These are phyloP conservation scores for Drosophila mercatorum DNA, from an alignment of 2,888 invertebrate genomes.

Conservation along the genomic window DNA sequence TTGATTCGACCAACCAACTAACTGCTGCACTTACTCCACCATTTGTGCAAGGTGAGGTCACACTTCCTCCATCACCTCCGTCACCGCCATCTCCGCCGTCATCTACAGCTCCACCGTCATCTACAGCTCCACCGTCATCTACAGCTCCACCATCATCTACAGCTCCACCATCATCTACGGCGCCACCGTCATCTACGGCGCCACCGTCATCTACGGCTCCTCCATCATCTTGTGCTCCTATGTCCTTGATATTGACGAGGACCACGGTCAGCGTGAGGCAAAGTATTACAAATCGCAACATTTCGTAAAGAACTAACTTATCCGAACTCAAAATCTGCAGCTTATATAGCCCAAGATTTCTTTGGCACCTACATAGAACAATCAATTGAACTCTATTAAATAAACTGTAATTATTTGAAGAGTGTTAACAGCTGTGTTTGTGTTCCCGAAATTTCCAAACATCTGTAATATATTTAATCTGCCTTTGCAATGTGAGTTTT, in stretches of 20 bases:
- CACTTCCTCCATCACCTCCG: not conserved
- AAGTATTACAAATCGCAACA: conserved; percentile 36
- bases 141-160: not conserved
- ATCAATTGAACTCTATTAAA: not conserved
- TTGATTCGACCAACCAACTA: too few species aligned
- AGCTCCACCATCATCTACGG: not conserved
- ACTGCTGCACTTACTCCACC: conserved; percentile 42
- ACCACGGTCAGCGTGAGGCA: conserved; percentile 18
- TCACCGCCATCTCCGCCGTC: not conserved
- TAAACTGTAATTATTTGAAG: conserved; percentile 3
- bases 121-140: not conserved
- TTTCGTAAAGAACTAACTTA: conserved; percentile 28
- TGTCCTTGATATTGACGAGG: not conserved
- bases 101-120: not conserved
- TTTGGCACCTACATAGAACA: not conserved
- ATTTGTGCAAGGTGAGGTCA: conserved; percentile 53
- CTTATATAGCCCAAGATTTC: conserved; percentile 26
- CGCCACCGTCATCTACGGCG: not conserved
- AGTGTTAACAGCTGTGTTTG: conserved; percentile 25
- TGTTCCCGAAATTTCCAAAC: conserved; percentile 6
- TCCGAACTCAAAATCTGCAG: not conserved
- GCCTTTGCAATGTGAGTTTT: not conserved
- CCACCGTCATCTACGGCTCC: not conserved
- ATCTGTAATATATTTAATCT: conserved; percentile 12
- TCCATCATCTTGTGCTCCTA: not conserved